Conservation (phyloP, 2,888 invertebrate species). For the Rhimphoctona megacephalus region DNA sequence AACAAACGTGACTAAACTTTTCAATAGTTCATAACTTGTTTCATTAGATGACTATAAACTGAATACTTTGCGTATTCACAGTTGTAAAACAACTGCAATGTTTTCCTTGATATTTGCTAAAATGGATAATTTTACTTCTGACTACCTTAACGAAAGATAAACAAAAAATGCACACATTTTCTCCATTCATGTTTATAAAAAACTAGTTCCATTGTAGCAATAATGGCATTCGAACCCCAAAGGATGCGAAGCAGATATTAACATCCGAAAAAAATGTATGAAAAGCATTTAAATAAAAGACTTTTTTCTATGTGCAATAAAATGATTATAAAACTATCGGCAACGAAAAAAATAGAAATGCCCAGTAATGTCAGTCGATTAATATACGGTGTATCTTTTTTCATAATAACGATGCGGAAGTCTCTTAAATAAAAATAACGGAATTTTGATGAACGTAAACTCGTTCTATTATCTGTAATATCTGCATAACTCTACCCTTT, state of each 20-base stretch:
- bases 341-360: not conserved
- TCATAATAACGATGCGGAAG: not conserved
- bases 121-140: not conserved
- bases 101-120: not conserved
- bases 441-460: constrained; percentile 25
- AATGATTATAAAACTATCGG: not conserved
- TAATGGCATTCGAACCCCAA: not conserved
- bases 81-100: too few species aligned
- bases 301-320: constrained; percentile 6
- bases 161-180: not conserved
- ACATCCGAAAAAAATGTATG: not conserved
- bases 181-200: not conserved
- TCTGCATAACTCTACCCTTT: constrained; percentile 29
- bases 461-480: not conserved
- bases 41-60: too few species aligned
- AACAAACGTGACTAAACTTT: too few species aligned
- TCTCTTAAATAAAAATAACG: not conserved
- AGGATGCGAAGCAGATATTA: not conserved
- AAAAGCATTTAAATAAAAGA: not conserved
- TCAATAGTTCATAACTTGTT: too few species aligned
- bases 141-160: not conserved
- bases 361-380: not conserved
- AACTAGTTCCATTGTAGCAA: not conserved
- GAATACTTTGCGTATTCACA: too few species aligned
- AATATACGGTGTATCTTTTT: not conserved